Evolutionary conservation across 2,113 vertebrate species (phyloP).

Genomic region (Pseudolaguvia tuberculata): DNA sequence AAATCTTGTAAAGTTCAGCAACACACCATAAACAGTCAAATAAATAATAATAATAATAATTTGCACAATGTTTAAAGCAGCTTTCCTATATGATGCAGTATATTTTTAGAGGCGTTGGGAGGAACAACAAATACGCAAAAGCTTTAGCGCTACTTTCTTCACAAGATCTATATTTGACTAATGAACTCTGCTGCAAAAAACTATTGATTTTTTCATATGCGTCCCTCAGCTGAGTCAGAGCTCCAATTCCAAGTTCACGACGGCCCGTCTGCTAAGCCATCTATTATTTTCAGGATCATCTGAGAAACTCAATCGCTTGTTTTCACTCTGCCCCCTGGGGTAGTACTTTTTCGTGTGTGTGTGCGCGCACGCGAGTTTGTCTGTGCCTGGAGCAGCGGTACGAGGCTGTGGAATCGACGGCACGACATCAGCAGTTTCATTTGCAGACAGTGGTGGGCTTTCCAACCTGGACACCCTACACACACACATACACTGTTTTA

Average conservation of each 20-base stretch:
- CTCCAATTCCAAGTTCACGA: slow-evolving; percentile 18
- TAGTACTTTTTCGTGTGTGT: slow-evolving; percentile 16
- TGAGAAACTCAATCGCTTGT: slow-evolving; percentile 20
- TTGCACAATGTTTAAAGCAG: slow-evolving; percentile 59
- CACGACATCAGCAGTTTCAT: slow-evolving; percentile 46
- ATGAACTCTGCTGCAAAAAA: slow-evolving; percentile 47
- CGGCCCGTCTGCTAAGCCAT: slow-evolving; percentile 13
- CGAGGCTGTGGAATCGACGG: slow-evolving; percentile 35
- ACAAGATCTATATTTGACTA: slow-evolving; percentile 48
- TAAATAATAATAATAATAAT: too few relatives aligned
- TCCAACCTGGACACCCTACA: slow-evolving; percentile 27
- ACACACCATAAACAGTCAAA: slow-evolving; percentile 54
- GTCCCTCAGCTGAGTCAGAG: slow-evolving; percentile 31
- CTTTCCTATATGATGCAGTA: slow-evolving; percentile 59
- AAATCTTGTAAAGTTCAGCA: slow-evolving; percentile 56
- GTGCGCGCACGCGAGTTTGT: neutral
- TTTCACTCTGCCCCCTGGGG: slow-evolving; percentile 37
- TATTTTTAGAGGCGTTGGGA: neutral
- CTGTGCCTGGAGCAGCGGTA: slow-evolving; percentile 28
- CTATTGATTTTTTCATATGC: slow-evolving; percentile 32
- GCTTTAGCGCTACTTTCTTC: slow-evolving; percentile 46
- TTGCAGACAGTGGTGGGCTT: slow-evolving; percentile 48
- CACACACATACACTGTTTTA: slow-evolving; percentile 31
- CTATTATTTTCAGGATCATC: slow-evolving; percentile 32
- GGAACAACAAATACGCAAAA: slow-evolving; percentile 31